Conservation (phyloP, 2,113 vertebrate species). For the Verasper variegatus region DNA sequence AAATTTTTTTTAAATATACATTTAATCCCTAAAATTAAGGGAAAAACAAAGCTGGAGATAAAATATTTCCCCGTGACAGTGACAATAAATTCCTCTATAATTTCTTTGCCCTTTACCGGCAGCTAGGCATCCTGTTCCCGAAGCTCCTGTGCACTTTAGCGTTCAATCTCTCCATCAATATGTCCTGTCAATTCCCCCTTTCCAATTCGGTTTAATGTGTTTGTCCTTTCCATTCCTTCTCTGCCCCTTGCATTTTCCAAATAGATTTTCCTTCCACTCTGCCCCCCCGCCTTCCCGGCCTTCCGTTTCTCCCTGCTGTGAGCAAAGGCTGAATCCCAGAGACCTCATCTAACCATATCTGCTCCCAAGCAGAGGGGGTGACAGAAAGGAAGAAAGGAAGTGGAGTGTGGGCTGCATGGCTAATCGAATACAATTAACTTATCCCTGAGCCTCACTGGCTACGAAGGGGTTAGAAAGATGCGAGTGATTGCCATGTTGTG, state of each 20-base stretch:
- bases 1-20: too few relatives aligned
- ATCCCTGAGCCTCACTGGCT: constrained; percentile 46
- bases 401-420: constrained; percentile 1
- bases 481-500: constrained; percentile 40
- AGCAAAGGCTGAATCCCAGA: constrained; percentile 25
- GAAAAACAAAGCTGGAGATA: not conserved
- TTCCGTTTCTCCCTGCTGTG: constrained; percentile 18
- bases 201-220: constrained; percentile 43
- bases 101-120: constrained; percentile 32
- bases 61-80: constrained; percentile 1
- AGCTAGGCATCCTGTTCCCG: not conserved
- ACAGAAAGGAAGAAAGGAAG: constrained; percentile 36
- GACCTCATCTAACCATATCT: constrained; percentile 39
- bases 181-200: constrained; percentile 33
- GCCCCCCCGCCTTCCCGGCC: constrained; percentile 10
- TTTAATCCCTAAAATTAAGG: not conserved
- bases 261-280: constrained; percentile 40
- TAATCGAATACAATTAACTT: constrained; percentile 61
- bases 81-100: not conserved
- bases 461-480: constrained; percentile 56
- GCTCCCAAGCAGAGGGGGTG: constrained; percentile 34
- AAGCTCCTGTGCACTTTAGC: constrained; percentile 25
- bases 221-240: constrained; percentile 48
- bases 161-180: constrained; percentile 49
- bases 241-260: constrained; percentile 34